phyloP scores from a whole-genome alignment of 2,113 vertebrate species.

The Heterotilapia buettikoferi region DNA sequence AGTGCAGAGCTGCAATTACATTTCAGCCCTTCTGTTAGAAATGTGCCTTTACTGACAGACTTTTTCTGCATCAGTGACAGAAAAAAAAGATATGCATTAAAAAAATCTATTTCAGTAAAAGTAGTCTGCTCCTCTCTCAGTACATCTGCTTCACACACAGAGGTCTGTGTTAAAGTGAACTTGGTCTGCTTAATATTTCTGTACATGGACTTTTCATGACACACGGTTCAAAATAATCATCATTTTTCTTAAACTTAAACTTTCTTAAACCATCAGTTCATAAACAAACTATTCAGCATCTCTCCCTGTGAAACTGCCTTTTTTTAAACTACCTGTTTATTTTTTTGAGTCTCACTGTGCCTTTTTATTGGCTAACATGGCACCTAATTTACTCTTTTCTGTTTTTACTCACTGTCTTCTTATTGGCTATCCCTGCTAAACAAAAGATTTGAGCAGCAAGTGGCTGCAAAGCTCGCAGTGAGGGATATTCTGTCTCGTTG shows the following conservation, averaged over 20 bases:
- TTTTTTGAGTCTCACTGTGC: neutral
- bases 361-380: neutral
- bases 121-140: neutral
- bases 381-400: accelerated
- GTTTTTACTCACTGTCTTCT: accelerated
- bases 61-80: neutral
- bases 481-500: neutral
- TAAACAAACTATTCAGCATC: neutral
- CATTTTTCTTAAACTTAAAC: neutral
- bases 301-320: neutral
- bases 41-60: neutral
- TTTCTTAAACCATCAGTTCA: neutral
- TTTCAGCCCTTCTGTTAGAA: neutral
- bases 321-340: neutral
- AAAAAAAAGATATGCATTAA: neutral
- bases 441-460: neutral
- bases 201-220: neutral
- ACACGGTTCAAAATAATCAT: neutral
- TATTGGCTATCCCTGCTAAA: neutral
- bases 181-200: neutral
- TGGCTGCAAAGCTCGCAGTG: neutral
- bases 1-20: conserved; percentile 22
- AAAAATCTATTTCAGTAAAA: neutral
- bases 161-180: neutral
- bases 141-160: neutral